A percentile compares a stretch with the other conserved stretches of the same genome.
phyloP scores from a whole-genome alignment of 2,797 vertebrate genomes.

The Cossypha dichroa region DNA sequence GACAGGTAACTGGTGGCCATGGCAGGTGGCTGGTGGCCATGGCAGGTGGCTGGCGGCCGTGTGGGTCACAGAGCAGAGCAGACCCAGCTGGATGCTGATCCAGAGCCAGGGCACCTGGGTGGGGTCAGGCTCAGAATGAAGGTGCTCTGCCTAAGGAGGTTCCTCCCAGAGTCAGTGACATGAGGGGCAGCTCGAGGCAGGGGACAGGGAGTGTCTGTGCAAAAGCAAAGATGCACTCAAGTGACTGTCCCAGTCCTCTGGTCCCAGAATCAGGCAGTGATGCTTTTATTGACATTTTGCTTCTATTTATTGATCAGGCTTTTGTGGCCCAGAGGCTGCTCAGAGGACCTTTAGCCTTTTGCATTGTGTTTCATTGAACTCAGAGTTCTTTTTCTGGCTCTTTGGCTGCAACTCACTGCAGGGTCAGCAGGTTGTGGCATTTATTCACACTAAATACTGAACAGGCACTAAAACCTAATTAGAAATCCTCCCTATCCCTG shows the following conservation, averaged over 20 bases:
- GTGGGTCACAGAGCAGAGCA: not conserved
- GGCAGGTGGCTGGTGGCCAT: fast-evolving
- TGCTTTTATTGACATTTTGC: not conserved
- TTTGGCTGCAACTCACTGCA: not conserved
- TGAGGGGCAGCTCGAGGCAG: fast-evolving
- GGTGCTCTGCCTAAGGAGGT: fast-evolving
- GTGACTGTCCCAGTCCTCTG: not conserved
- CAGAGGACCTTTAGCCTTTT: not conserved
- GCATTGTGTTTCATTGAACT: not conserved
- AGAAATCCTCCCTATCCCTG: not conserved
- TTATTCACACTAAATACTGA: not conserved
- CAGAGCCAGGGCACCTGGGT: fast-evolving
- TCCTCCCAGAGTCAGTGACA: fast-evolving
- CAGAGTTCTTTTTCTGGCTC: not conserved
- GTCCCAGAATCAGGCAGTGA: not conserved
- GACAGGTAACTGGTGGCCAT: fast-evolving
- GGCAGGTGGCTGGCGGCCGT: fast-evolving
- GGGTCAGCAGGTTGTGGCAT: not conserved
- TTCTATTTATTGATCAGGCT: not conserved
- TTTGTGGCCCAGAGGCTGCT: not conserved
- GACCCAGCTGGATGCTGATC: fast-evolving
- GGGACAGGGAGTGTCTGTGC: not conserved
- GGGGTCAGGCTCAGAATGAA: not conserved
- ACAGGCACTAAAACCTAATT: not conserved
- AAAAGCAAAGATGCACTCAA: not conserved